Conservation (phyloP, 92 coral and sea anemone genomes). For the Plumapathes pennacea region DNA sequence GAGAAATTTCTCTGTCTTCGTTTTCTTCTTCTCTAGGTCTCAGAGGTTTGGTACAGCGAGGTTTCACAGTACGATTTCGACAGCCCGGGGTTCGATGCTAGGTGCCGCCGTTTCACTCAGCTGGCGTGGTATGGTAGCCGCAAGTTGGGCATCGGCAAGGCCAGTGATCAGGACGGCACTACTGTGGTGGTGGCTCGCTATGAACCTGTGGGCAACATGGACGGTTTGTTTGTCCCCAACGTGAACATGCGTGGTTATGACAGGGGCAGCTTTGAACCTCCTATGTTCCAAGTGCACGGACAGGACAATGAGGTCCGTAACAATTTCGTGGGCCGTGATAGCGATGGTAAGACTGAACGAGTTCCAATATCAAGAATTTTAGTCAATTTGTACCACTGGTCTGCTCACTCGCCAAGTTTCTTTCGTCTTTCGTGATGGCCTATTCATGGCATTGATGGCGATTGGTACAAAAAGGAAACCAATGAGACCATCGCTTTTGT, state of each 20-base stretch:
- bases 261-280: slow-evolving; percentile 61
- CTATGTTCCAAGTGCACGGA: slow-evolving; percentile 61
- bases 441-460: too few species aligned
- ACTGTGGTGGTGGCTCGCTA: slow-evolving; percentile 90
- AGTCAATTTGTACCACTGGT: too few species aligned
- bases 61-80: slow-evolving; percentile 78
- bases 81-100: slow-evolving; percentile 75
- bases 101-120: slow-evolving; percentile 86
- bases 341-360: slow-evolving; percentile 55
- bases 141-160: slow-evolving; percentile 88
- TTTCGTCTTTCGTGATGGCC: too few species aligned
- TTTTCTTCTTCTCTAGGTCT: slow-evolving; percentile 40
- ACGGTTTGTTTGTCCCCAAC: slow-evolving; percentile 83
- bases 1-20: too few species aligned
- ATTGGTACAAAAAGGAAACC: too few species aligned
- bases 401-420: too few species aligned
- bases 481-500: too few species aligned
- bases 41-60: slow-evolving; percentile 94
- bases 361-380: slow-evolving; percentile 13
- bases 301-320: too few species aligned
- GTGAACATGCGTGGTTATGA: slow-evolving; percentile 75
- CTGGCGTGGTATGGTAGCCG: slow-evolving; percentile 83
- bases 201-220: slow-evolving; percentile 95
- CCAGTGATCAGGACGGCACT: slow-evolving; percentile 57
- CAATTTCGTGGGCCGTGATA: slow-evolving; percentile 79